Evolutionary conservation across 2,113 vertebrate species (phyloP), one percentile per base, ranked within the genome.

Genomic region (Anguilla japonica): DNA sequence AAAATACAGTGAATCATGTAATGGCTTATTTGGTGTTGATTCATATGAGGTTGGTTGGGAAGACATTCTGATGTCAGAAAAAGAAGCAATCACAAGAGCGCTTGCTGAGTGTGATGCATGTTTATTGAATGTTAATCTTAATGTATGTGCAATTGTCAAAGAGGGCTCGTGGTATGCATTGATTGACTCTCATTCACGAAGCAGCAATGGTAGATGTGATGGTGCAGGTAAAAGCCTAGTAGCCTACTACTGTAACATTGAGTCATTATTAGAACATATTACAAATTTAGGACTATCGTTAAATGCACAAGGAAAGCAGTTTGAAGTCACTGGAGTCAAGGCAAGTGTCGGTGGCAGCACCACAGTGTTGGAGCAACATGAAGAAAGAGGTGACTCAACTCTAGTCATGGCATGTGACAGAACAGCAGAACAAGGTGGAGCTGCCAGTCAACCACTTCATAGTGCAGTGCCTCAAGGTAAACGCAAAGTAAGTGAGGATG

Each of bases 101-200:
- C 41, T 80, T 15, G 34, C 79, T 15, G 13, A n/a, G 41, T 80
- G 34, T 80, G 79, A 80, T 80, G 79, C 79, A 16, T 80, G 79
- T 80, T 80, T 80, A 39, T 80, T 80, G 14, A 2, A 29, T 6
- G 79, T 80, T 5, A 80, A 80, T 40, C 15, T 80, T 40, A 80
- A 80, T n/a, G 41, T 40, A 80, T 80, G 79, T 80, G 16, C 16
- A 16, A 80, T 80, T 15, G 41, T 80, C n/a, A 80, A 80, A 80
- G 16, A 80, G 2, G 79, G n/a, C 34, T 34, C 34, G 1, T 80
- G 79, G 79, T 80, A 80, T 80, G 29, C 41, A n/a, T 40, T 80
- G 34, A 29, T 80, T 80, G 79, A 80, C 4, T 80, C 79, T 14
- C 79, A 80, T 80, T n/a, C 79, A 80, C 79, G 79, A 26, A 80